These are phyloP conservation scores for Mantis religiosa DNA, from an alignment of 2,888 invertebrate genomes.

Conservation along the genomic window DNA sequence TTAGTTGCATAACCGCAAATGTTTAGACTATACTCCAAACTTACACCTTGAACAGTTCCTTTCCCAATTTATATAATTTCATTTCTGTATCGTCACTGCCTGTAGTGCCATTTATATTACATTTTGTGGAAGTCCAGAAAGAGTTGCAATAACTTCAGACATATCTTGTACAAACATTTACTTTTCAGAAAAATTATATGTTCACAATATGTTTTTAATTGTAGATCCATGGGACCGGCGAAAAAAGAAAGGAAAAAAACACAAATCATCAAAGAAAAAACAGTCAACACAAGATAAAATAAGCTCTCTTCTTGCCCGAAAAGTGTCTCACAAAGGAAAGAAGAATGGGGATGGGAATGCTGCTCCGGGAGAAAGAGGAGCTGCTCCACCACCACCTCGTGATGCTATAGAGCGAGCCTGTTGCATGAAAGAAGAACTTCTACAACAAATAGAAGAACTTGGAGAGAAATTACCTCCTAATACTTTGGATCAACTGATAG, in stretches of 20 bases:
- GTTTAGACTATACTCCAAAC: too few relatives aligned
- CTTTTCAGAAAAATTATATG: too few relatives aligned
- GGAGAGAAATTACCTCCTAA: conserved; percentile 91
- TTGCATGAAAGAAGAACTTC: conserved; percentile 87
- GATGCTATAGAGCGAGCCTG: conserved; percentile 86
- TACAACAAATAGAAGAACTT: conserved; percentile 78
- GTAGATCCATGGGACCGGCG: conserved; percentile 76
- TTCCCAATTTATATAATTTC: too few relatives aligned
- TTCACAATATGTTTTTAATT: neutral
- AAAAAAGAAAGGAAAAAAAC: conserved; percentile 60
- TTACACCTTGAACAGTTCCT: too few relatives aligned
- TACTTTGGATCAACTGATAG: conserved; percentile 96
- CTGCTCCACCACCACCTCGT: conserved; percentile 58
- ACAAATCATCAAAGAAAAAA: conserved; percentile 56
- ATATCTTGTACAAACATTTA: too few relatives aligned
- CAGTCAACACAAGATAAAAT: conserved; percentile 76
- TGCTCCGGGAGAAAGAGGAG: neutral
- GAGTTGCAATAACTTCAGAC: too few relatives aligned
- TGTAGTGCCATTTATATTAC: too few relatives aligned
- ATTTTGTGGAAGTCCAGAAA: too few relatives aligned
- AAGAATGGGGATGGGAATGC: conserved; percentile 23
- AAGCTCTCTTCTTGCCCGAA: conserved; percentile 59
- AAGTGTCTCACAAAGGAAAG: conserved; percentile 40
- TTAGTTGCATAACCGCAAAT: too few relatives aligned
- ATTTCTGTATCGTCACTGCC: too few relatives aligned